A percentile compares a stretch with the other conserved stretches of the same genome.
Conservation (phyloP, 1,140 invertebrate genomes). For the Bombus difficillimus region DNA sequence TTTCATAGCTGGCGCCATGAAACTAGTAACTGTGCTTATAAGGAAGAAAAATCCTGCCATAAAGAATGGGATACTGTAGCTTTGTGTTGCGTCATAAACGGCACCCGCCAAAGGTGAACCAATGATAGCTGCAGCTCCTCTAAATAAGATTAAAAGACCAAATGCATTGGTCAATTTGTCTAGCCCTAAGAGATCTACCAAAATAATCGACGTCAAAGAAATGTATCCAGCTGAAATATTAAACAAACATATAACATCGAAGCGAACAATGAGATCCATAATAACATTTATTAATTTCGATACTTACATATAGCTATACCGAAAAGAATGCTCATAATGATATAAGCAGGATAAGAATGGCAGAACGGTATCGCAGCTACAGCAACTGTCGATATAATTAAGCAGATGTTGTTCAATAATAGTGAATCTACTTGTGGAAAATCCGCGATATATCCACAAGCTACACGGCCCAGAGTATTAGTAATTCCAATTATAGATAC, state of each 20-base stretch:
- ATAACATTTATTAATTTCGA: slow-evolving; percentile 12
- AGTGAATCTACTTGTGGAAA: slow-evolving; percentile 95
- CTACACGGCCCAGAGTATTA: slow-evolving; percentile 94
- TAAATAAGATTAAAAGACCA: slow-evolving; percentile 96
- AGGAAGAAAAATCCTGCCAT: slow-evolving; percentile 95
- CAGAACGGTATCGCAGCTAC: slow-evolving; percentile 94
- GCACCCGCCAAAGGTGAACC: slow-evolving; percentile 92
- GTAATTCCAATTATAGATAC: slow-evolving; percentile 98
- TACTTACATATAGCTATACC: slow-evolving; percentile 97
- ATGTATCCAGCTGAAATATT: slow-evolving; percentile 95
- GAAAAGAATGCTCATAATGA: slow-evolving; percentile 94
- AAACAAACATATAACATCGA: slow-evolving; percentile 10
- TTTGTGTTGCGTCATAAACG: slow-evolving; percentile 93
- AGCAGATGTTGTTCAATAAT: slow-evolving; percentile 96
- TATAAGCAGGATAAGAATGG: slow-evolving; percentile 88
- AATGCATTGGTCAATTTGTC: slow-evolving; percentile 98
- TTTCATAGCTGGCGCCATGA: slow-evolving; percentile 91
- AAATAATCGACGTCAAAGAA: slow-evolving; percentile 98
- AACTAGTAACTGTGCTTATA: slow-evolving; percentile 92
- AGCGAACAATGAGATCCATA: neutral
- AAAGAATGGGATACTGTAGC: slow-evolving; percentile 95
- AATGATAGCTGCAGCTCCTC: slow-evolving; percentile 95
- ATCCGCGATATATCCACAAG: slow-evolving; percentile 93
- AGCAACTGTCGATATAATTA: slow-evolving; percentile 93
- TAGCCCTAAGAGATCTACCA: slow-evolving; percentile 97